phyloP scores from a whole-genome alignment of 2,113 vertebrate genomes.

The Corydoras sp. region DNA sequence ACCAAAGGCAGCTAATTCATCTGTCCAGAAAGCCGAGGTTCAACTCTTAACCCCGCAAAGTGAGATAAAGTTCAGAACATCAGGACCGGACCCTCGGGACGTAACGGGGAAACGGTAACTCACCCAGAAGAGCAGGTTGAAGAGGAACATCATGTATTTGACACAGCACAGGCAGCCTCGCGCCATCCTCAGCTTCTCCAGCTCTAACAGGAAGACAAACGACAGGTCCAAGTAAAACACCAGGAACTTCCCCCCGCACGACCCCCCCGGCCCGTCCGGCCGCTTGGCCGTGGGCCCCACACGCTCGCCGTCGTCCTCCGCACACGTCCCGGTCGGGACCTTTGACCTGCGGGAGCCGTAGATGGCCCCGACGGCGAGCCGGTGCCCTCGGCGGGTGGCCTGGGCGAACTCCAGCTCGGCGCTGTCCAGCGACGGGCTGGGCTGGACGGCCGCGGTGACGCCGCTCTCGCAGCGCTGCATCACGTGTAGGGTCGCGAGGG shows the following conservation, averaged over 20 bases:
- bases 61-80: too few species aligned
- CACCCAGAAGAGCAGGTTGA: conserved; percentile 99
- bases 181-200: conserved; percentile 92
- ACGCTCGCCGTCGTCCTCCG: conserved; percentile 31
- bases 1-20: too few species aligned
- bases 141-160: conserved; percentile 99
- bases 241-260: conserved; percentile 77
- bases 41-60: too few species aligned
- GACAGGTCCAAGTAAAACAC: conserved; percentile 87
- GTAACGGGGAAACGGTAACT: conserved; percentile 48
- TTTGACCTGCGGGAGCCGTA: conserved; percentile 72
- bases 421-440: conserved; percentile 83
- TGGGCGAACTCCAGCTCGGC: conserved; percentile 75
- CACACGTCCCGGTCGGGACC: conserved; percentile 47
- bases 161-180: conserved; percentile 96
- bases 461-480: conserved; percentile 86
- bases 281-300: conserved; percentile 31
- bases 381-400: conserved; percentile 67
- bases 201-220: conserved; percentile 86
- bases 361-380: conserved; percentile 79
- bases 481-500: conserved; percentile 38
- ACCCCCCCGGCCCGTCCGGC: conserved; percentile 39
- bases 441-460: conserved; percentile 69
- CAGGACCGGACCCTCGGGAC: too few species aligned
- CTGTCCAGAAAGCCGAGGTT: too few species aligned